Evolutionary conservation across 2,113 vertebrate genomes (phyloP).

Genomic region (Tachycineta bicolor): DNA sequence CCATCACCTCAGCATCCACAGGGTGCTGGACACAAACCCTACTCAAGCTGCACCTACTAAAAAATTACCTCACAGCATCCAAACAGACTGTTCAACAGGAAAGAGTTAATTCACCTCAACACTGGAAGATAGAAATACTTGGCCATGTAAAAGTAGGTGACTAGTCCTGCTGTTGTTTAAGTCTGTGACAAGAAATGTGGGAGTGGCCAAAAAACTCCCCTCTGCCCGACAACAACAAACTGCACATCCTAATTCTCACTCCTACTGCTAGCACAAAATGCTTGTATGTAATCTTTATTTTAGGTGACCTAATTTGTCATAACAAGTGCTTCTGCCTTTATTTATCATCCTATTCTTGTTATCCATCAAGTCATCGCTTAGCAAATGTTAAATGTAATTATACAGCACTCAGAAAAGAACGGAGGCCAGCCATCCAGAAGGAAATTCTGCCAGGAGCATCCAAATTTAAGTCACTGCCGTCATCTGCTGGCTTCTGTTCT

Average conservation of each 20-base stretch:
- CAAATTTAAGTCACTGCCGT: conserved; percentile 2
- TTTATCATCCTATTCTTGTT: neutral
- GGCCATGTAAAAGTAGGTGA: neutral
- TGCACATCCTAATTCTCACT: neutral
- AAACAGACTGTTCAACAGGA: neutral
- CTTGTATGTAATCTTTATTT: neutral
- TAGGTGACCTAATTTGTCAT: neutral
- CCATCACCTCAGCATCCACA: neutral
- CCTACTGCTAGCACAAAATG: neutral
- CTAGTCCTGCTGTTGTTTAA: neutral
- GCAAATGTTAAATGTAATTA: neutral
- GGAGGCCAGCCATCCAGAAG: neutral
- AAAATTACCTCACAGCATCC: neutral
- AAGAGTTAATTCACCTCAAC: neutral
- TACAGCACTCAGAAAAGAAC: neutral
- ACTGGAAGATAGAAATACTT: neutral
- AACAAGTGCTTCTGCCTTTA: neutral
- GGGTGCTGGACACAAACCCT: neutral
- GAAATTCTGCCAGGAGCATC: conserved; percentile 1
- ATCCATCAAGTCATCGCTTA: neutral
- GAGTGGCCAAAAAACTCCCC: neutral
- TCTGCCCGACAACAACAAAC: neutral
- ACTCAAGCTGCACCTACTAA: neutral
- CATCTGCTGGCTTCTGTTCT: conserved; percentile 32
- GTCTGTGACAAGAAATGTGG: neutral